Base-by-base conservation (phyloP, 2,888 invertebrate genomes). In the Chymomyza fuscimana region DNA sequence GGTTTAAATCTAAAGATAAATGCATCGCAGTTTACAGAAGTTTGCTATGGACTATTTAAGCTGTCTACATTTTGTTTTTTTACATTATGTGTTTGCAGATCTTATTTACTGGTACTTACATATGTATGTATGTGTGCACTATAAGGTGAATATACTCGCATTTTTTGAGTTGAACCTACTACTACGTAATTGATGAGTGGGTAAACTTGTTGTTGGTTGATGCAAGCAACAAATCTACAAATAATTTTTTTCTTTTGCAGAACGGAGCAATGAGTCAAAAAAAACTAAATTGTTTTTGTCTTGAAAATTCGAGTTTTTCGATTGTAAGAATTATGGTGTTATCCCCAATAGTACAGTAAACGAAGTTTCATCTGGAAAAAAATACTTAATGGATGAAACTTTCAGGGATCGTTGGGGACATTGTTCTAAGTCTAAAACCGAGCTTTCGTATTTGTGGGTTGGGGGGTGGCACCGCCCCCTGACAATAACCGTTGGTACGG, bases 1-100 rank as follows among this genome's bases (percentile, higher is more conserved):
- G 58, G 10, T 65, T 72, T 63, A 71, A 67, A 80, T 88, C 84
- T 86, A 16, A 22, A 56, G 64, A 79, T 69, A 71, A 70, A 61
- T 69, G 29, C 54, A 56, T 66, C 46, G 46, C 54, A 62, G 54
- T 63, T 65, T 46, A n/a, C 22, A 7, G n/a, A 22, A 54, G 19
- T 29, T 46, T 12, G 46, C 25, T 65, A 5, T 51, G 19, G 22
- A 7, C 10, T 15, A 64, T 50, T 19, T 62, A 32, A 56, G 58
- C 10, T 65, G 52, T 52, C 19, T 51, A 32, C 60, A 69, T 51
- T 19, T 36, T 32, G 16, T 2, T 22, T 15, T 51, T 46, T 12
- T 58, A 60, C 36, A 29, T n/a, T 32, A 61, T 40, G 12, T 46
- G 12, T 12, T 46, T 46, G 40, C 40, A 46, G 12, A 46, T 46